Base-by-base conservation (phyloP, 1,140 invertebrate species). In the Phortica variegata region DNA sequence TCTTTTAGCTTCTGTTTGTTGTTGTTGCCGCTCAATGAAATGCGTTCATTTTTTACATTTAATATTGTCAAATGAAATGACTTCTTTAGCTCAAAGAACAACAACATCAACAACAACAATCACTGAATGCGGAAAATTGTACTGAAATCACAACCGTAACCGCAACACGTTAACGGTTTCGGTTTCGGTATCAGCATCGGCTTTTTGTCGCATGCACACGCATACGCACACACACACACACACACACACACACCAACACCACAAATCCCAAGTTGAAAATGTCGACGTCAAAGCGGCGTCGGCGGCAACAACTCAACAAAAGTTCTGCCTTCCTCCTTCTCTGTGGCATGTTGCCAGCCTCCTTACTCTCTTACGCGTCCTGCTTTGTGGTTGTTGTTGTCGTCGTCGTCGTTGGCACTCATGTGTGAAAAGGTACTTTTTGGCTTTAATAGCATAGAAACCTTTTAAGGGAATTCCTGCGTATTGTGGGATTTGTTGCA, bases 1-100 rank as follows among this genome's bases (percentile, higher is more conserved):
- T 21, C 15, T 3, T 47, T 23, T 3, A 40, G 17, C 21, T 16
- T 10, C 33, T n/a, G n/a, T n/a, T n/a, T n/a, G n/a, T n/a, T 26
- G 23, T 26, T 10, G 5, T 26, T 26, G 23, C 36, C 41, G 39
- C 13, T 33, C 34, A 41, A 41, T 31, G 29, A 34, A 34, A 34
- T 39, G 29, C 23, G 23, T 26, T 26, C 23, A 26, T 26, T 26
- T 26, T 36, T 33, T 56, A 50, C 68, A 72, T 72, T 72, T 65
- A 72, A 68, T 72, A 72, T 59, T 61, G 68, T 65, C 59, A 72
- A 72, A 72, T 72, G 68, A 59, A 68, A 65, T 68, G 62, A 68
- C 61, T 70, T 54, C 50, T 32, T 45, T 49, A 32, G n/a, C 5
- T 19, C 19, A n/a, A n/a, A n/a, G n/a, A n/a, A n/a, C 23, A 26